A percentile compares a stretch with the other conserved stretches of the same genome.
Evolutionary conservation across 1,140 invertebrate species (phyloP).

Genomic region (Drosophila ogumai): DNA sequence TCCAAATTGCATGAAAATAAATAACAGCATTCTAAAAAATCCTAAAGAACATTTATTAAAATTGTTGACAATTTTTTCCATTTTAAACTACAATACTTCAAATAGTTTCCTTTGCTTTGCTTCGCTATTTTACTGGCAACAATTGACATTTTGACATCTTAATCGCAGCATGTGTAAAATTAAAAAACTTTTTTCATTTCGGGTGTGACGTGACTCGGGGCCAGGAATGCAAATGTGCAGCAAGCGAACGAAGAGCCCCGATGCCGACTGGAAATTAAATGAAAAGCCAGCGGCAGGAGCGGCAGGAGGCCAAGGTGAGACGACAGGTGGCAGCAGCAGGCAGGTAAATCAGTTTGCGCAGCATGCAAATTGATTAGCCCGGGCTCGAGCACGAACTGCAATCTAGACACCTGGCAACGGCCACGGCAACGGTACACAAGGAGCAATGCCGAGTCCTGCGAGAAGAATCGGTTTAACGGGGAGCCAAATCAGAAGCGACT

Average conservation of each 20-base stretch:
- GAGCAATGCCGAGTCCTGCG: constrained; percentile 5
- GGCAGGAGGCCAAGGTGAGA: not conserved
- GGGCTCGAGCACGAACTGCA: constrained; percentile 34
- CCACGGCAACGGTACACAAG: constrained; percentile 1
- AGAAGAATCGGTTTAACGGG: constrained; percentile 14
- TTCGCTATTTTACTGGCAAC: constrained; percentile 12
- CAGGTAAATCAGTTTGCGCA: constrained; percentile 41
- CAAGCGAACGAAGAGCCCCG: constrained; percentile 4
- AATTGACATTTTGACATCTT: constrained; percentile 64
- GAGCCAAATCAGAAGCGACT: constrained; percentile 22
- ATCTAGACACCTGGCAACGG: constrained; percentile 40
- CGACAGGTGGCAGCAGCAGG: constrained; percentile 24
- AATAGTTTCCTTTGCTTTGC: constrained; percentile 25
- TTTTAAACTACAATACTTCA: not conserved
- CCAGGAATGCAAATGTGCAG: constrained; percentile 49
- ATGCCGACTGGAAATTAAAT: constrained; percentile 48
- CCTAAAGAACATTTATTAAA: not conserved
- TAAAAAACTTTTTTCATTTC: constrained; percentile 63
- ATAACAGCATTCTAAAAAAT: not conserved
- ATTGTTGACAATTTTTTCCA: not conserved
- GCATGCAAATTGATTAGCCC: constrained; percentile 71
- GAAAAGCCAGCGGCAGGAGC: constrained; percentile 35
- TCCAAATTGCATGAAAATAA: not conserved
- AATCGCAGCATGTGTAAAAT: constrained; percentile 63
- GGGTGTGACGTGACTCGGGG: constrained; percentile 42